Base-by-base conservation (phyloP, 2,888 invertebrate genomes). In the Pantelozetes paolii region DNA sequence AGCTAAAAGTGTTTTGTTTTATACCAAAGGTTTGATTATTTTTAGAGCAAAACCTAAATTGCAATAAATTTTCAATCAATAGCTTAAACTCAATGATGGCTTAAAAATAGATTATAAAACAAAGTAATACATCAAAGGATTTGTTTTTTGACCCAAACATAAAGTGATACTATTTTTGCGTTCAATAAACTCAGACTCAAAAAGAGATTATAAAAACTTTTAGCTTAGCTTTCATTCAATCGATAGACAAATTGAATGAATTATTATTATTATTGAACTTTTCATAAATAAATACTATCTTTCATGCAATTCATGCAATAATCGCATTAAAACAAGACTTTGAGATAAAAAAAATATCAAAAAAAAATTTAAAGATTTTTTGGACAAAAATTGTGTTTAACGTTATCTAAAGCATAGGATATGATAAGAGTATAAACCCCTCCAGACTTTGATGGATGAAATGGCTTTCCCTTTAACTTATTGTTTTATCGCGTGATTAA, bases 381-480 rank as follows among this genome's bases (percentile, higher is more conserved):
- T 50, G 18, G 18, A n/a, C 20, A 8, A 18, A 50, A 50, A 50
- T 11, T 11, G 5, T n/a, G 18, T 50, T 6, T 11, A 50, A 50
- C 50, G n/a, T 50, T 50, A 50, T 50, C 50, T 11, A 18, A 18
- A 50, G 18, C 18, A 18, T 6, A 50, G 50, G 18, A 50, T 50
- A 50, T 6, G 50, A 50, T 50, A 50, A 18, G 6, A 6, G 50
- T 50, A 50, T 50, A 20, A 50, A 50, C 6, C n/a, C 8, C 13
- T 13, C 8, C 11, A 50, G 9, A 50, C 9, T 50, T 50, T 50
- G 50, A 50, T 50, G 6, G 50, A 50, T 50, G 18, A n/a, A 50
- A 50, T 50, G 50, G 50, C 50, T 50, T 50, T 50, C 18, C 50
- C n/a, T n/a, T 50, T 50, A 50, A 50, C 50, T 50, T 50, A 50